Base-by-base conservation (phyloP, 2,888 invertebrate species). In the Pyralis farinalis region DNA sequence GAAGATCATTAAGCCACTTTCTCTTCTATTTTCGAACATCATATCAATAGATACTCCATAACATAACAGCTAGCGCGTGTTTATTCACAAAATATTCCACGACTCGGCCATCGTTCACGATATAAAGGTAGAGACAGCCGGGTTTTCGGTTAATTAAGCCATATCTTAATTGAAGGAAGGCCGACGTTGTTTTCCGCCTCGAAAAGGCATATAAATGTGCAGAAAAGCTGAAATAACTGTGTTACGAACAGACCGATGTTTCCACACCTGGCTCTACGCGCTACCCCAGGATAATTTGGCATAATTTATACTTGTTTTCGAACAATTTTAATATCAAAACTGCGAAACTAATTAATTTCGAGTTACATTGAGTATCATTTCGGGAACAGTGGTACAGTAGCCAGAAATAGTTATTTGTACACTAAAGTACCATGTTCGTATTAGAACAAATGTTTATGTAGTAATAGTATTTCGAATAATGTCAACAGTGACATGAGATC, bases 1-100 rank as follows among this genome's bases (percentile, higher is more conserved):
- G n/a, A n/a, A n/a, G n/a, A n/a, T n/a, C n/a, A n/a, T n/a, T n/a
- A n/a, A n/a, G n/a, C n/a, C n/a, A n/a, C n/a, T n/a, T n/a, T n/a
- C n/a, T n/a, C n/a, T n/a, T n/a, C n/a, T n/a, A n/a, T n/a, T n/a
- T n/a, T n/a, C n/a, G n/a, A n/a, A n/a, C n/a, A n/a, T n/a, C n/a
- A n/a, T n/a, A n/a, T n/a, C n/a, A n/a, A n/a, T n/a, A n/a, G n/a
- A n/a, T n/a, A n/a, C n/a, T n/a, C n/a, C n/a, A n/a, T n/a, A n/a
- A n/a, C n/a, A n/a, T n/a, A n/a, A n/a, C n/a, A n/a, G n/a, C n/a
- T n/a, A n/a, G n/a, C n/a, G n/a, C n/a, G n/a, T n/a, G n/a, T n/a
- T n/a, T n/a, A n/a, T n/a, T n/a, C n/a, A n/a, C n/a, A n/a, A 56
- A 54, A 53, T 58, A 56, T 58, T 52, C 46, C 40, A 49, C 47